Percentiles rank a stretch among this genome's conserved stretches.
Conservation (phyloP, 2,888 invertebrate species). For the Helleia helle region DNA sequence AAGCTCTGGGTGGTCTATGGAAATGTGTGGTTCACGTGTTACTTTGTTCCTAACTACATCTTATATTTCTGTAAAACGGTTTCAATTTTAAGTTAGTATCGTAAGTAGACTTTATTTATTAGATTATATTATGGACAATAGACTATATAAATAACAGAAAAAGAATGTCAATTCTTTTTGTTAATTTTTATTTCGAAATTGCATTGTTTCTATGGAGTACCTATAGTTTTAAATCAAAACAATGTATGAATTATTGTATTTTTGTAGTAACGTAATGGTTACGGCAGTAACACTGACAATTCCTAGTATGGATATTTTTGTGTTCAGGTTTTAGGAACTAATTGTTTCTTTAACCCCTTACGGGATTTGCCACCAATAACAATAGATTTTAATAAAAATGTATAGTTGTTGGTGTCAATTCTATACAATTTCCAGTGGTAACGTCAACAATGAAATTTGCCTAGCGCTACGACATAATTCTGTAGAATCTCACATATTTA, state of each 20-base stretch:
- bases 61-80: not conserved
- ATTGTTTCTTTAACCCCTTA: too few species aligned
- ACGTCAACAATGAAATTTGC: not conserved
- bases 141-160: too few species aligned
- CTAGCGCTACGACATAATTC: not conserved
- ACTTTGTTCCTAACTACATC: not conserved
- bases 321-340: too few species aligned
- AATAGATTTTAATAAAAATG: too few species aligned
- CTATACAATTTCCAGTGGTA: not conserved
- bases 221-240: not conserved
- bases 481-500: conserved; percentile 24
- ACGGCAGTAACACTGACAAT: not conserved
- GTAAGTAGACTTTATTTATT: not conserved
- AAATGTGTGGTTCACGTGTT: not conserved
- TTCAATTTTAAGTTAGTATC: not conserved
- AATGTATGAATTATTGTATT: too few species aligned
- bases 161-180: too few species aligned
- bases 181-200: not conserved
- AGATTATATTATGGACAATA: not conserved
- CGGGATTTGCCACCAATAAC: too few species aligned
- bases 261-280: too few species aligned
- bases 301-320: not conserved
- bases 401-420: not conserved
- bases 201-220: too few species aligned
- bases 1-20: not conserved